Evolutionary conservation across 2,113 vertebrate species (phyloP).

Genomic region (Phocoena sinus): DNA sequence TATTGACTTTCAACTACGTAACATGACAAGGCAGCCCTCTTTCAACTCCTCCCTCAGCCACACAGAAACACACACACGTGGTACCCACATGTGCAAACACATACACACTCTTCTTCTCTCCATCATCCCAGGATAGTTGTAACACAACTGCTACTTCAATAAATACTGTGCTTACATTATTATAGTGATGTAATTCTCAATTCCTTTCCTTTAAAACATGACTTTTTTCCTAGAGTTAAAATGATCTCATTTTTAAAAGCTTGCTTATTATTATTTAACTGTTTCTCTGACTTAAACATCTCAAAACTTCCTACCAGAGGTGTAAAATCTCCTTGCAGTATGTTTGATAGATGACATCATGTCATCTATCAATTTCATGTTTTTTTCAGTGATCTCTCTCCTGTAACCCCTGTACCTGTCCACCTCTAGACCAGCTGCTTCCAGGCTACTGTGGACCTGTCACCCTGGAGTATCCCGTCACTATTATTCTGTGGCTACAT

Average conservation of each 20-base stretch:
- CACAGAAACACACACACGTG: background rate
- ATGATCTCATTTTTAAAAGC: background rate
- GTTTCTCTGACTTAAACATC: background rate
- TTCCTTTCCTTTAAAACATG: slow-evolving; percentile 8
- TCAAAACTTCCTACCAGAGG: background rate
- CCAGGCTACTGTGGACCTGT: too few species aligned
- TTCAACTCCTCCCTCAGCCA: background rate
- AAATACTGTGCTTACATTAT: background rate
- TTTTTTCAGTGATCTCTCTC: background rate
- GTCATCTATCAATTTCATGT: background rate
- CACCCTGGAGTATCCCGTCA: background rate
- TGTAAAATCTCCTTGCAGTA: background rate
- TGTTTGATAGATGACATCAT: background rate
- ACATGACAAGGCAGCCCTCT: background rate
- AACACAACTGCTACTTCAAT: background rate
- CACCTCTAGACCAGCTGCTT: background rate
- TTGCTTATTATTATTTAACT: background rate
- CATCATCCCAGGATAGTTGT: background rate
- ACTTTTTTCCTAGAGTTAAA: background rate
- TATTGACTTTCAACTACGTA: background rate
- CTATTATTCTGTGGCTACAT: background rate
- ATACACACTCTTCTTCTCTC: background rate
- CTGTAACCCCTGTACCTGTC: background rate
- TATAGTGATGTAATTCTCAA: background rate
- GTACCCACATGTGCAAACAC: background rate